Evolutionary conservation across 2,888 invertebrate species (phyloP).

Genomic region (Drosophila neonasuta): DNA sequence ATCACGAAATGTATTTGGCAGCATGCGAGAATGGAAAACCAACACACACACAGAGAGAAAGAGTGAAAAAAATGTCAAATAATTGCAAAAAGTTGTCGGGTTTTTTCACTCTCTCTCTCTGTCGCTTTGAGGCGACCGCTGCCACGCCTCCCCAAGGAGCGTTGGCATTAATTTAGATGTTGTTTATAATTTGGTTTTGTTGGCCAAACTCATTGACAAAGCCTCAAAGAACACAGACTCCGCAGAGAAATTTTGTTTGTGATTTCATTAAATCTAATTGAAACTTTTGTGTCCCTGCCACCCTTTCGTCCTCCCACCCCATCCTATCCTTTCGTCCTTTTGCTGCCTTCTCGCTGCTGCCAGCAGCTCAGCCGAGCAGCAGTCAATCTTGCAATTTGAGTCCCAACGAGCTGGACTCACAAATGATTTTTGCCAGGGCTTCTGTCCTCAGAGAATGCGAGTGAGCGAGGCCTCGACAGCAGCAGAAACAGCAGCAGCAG

Average conservation of each 20-base stretch:
- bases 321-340: background rate
- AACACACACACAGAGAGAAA: too few relatives aligned
- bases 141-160: conserved; percentile 18
- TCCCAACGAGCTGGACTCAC: conserved; percentile 32
- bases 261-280: conserved; percentile 75
- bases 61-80: conserved; percentile 44
- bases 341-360: background rate
- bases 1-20: too few relatives aligned
- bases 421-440: conserved; percentile 43
- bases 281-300: conserved; percentile 52
- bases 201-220: conserved; percentile 62
- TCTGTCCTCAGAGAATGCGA: conserved; percentile 17
- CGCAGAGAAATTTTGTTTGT: conserved; percentile 52
- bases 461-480: conserved; percentile 6
- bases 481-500: conserved; percentile 27
- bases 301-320: background rate
- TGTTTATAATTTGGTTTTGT: conserved; percentile 64
- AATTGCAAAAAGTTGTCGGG: conserved; percentile 47
- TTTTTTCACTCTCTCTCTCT: conserved; percentile 36
- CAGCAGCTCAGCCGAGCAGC: conserved; percentile 35
- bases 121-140: conserved; percentile 14
- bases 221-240: conserved; percentile 51
- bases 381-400: conserved; percentile 68
- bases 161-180: conserved; percentile 62
- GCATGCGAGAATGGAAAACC: too few relatives aligned